Conservation (phyloP, 2,888 invertebrate species). For the Drosophila sordidula region DNA sequence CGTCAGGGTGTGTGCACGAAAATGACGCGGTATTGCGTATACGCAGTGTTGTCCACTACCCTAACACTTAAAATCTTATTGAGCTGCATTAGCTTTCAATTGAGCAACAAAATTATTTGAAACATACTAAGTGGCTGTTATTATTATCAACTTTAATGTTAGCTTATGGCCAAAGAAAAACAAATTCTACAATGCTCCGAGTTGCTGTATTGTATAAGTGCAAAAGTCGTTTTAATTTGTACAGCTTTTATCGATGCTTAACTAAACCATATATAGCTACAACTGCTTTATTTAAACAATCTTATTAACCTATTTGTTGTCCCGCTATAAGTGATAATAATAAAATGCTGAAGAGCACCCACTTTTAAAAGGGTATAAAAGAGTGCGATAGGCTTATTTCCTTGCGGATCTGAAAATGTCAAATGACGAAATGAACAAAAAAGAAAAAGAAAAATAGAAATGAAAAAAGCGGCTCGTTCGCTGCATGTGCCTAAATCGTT, state of each 20-base stretch:
- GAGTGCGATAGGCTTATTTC: constrained; percentile 7
- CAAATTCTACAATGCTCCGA: too few relatives aligned
- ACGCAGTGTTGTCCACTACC: constrained; percentile 54
- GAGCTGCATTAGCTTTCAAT: constrained; percentile 1
- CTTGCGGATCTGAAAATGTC: constrained; percentile 53
- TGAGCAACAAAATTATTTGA: constrained; percentile 5
- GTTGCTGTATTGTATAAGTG: too few relatives aligned
- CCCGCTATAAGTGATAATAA: too few relatives aligned
- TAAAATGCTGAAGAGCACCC: neutral
- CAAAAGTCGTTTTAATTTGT: too few relatives aligned
- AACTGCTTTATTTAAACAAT: too few relatives aligned
- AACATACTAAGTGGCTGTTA: too few relatives aligned
- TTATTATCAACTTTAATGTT: too few relatives aligned
- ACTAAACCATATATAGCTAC: too few relatives aligned
- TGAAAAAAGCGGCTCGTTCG: constrained; percentile 48
- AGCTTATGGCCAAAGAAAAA: too few relatives aligned
- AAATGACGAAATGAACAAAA: constrained; percentile 52
- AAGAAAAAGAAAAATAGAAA: constrained; percentile 20
- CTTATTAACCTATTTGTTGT: too few relatives aligned
- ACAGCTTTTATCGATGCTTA: too few relatives aligned
- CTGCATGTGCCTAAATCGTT: constrained; percentile 80
- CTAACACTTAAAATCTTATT: constrained; percentile 26
- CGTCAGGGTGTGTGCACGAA: constrained; percentile 24
- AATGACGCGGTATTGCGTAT: constrained; percentile 67
- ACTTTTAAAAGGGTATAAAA: constrained; percentile 26